Base-by-base conservation (phyloP, 1,140 invertebrate genomes). In the Drosophila parvula region DNA sequence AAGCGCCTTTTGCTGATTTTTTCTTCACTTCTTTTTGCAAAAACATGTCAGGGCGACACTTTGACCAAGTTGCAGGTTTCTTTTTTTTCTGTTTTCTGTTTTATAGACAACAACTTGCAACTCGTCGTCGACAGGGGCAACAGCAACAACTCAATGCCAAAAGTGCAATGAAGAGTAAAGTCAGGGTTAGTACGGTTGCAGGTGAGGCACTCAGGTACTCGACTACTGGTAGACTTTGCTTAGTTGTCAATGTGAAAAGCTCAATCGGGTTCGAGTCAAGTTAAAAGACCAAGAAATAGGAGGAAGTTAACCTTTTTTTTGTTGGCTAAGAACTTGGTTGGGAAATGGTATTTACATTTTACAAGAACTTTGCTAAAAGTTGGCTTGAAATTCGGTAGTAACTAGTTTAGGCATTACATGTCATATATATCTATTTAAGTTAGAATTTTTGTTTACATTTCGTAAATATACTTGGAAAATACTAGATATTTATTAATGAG, bases 111-210 rank as follows among this genome's bases (percentile, higher is more conserved):
- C 63, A 81, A 77, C 53, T 75, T 59, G 45, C 61, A 71, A 44
- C 59, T 59, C 41, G 73, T 38, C 61, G 45, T 22, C 67, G 68
- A 43, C 57, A 56, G 57, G 41, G 48, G 40, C 45, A 73, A 22
- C 69, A 28, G 36, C 81, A 81, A 86, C 79, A 83, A 88, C 83
- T 86, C 83, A 86, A 89, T 86, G 83, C 85, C 83, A 86, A 86
- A 86, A 88, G 82, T 86, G 82, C 82, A 88, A 76, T 86, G 82
- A 86, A 89, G 84, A 81, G 82, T 85, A 85, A 85, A 78, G 82
- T 78, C 82, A 86, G 82, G 81, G 81, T 75, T 78, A 86, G 57
- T 30, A 10, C 32, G 64, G 32, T 11, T 5, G 55, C 71, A 65
- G 34, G 34, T 38, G 51, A 55, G 45, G 30, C 43, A 65, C 36